These are phyloP conservation scores for Heloderma charlesbogerti DNA, from an alignment of 2,113 vertebrate species.

Conservation along the genomic window DNA sequence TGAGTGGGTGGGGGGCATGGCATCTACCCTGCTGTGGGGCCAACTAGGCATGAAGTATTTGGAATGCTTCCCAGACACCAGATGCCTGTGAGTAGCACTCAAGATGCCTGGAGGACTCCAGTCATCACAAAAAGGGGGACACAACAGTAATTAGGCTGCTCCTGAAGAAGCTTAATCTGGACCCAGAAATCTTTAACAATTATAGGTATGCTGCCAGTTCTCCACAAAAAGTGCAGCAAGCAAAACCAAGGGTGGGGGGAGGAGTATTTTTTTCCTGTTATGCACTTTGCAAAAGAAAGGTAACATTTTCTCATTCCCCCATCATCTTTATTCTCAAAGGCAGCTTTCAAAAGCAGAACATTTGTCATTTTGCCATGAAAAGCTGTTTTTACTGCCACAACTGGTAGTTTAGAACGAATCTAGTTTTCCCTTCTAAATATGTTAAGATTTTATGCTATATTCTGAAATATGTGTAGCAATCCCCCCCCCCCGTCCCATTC, in stretches of 20 bases:
- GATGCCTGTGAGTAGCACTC: too few relatives aligned
- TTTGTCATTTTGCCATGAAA: constrained; percentile 69
- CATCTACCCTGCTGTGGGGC: too few relatives aligned
- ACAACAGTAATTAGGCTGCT: too few relatives aligned
- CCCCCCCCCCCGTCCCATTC: not conserved
- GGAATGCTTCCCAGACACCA: too few relatives aligned
- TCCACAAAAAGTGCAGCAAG: not conserved
- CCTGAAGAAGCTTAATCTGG: too few relatives aligned
- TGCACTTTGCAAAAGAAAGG: constrained; percentile 34
- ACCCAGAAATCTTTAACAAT: too few relatives aligned
- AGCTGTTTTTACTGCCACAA: constrained; percentile 67
- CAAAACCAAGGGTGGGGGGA: not conserved
- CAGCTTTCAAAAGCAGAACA: constrained; percentile 66
- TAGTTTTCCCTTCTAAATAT: constrained; percentile 71
- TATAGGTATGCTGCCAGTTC: too few relatives aligned
- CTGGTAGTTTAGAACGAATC: constrained; percentile 31
- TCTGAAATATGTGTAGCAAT: constrained; percentile 56
- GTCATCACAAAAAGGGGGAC: too few relatives aligned
- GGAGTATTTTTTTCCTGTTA: constrained; percentile 66
- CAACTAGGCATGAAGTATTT: too few relatives aligned
- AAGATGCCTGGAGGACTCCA: too few relatives aligned
- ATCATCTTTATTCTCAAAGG: constrained; percentile 46
- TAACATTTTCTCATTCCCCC: constrained; percentile 55
- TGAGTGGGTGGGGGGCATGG: too few relatives aligned
- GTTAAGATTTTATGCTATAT: constrained; percentile 68